Percentiles rank a stretch among this genome's conserved stretches.
Evolutionary conservation across 2,113 vertebrate species (phyloP).

Genomic region (Mesoclemmys tuberculata): DNA sequence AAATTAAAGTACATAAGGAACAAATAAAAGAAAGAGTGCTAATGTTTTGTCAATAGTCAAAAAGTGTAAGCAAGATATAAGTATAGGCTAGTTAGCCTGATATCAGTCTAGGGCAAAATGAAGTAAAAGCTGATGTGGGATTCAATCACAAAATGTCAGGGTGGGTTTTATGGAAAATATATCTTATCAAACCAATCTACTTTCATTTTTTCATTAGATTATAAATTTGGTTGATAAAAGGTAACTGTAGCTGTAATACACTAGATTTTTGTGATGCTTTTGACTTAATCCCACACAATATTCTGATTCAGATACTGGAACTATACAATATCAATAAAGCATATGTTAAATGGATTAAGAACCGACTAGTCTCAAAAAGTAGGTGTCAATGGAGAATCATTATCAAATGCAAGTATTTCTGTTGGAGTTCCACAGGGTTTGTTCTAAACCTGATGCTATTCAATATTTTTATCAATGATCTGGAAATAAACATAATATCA

Average conservation of each 20-base stretch:
- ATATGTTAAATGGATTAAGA: not conserved
- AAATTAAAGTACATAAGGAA: no score
- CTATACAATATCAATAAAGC: not conserved
- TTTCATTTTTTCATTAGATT: not conserved
- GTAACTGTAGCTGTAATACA: not conserved
- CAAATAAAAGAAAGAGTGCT: no score
- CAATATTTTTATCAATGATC: not conserved
- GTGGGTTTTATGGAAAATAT: not conserved
- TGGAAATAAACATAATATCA: not conserved
- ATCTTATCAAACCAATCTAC: not conserved
- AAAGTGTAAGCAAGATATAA: no score
- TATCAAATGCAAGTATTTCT: not conserved
- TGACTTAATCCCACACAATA: not conserved
- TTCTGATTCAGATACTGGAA: not conserved
- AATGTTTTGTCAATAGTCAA: no score
- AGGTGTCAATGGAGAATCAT: not conserved
- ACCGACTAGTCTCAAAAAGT: not conserved
- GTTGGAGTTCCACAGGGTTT: not conserved
- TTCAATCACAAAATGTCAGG: not conserved
- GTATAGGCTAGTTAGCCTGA: no score
- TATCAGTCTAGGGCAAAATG: no score
- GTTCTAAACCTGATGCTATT: not conserved
- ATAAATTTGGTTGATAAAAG: not conserved
- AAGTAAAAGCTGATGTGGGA: not conserved
- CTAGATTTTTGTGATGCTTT: not conserved